Evolutionary conservation across 2,888 invertebrate species (phyloP).

Genomic region (Callosobruchus maculatus): DNA sequence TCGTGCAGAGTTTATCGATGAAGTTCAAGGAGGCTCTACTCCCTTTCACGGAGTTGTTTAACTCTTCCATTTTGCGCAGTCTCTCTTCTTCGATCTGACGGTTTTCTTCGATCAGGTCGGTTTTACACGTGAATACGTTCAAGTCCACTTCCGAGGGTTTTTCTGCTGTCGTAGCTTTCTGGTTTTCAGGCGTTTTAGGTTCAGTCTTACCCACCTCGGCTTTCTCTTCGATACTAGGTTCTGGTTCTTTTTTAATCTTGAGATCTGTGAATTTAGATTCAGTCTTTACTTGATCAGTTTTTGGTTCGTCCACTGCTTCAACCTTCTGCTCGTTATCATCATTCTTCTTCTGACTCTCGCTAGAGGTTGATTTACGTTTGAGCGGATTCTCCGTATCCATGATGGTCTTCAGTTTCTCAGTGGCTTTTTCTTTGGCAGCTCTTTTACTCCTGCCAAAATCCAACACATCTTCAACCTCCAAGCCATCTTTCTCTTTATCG

Average conservation of each 20-base stretch:
- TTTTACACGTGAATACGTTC: conserved; percentile 39
- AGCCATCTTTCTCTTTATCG: conserved; percentile 12
- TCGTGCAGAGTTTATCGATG: conserved; percentile 35
- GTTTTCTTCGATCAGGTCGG: conserved; percentile 48
- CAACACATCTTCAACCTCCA: neutral
- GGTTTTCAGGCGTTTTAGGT: conserved; percentile 1
- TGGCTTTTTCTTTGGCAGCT: conserved; percentile 33
- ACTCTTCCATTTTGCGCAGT: conserved; percentile 52
- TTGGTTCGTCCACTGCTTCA: neutral
- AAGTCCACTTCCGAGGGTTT: conserved; percentile 23
- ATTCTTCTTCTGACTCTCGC: neutral
- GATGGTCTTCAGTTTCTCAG: conserved; percentile 26
- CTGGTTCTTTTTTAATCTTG: neutral
- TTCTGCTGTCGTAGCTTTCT: conserved; percentile 10
- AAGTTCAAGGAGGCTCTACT: conserved; percentile 37
- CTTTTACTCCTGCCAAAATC: conserved; percentile 9
- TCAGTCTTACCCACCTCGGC: conserved; percentile 4
- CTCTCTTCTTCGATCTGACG: conserved; percentile 51
- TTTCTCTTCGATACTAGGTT: conserved; percentile 1
- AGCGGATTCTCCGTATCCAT: conserved; percentile 18
- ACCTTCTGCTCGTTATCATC: neutral
- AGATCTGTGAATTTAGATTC: neutral
- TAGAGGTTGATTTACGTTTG: too few species aligned
- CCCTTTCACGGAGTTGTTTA: conserved; percentile 38
- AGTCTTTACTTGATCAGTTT: neutral